Evolutionary conservation across 2,888 invertebrate genomes (phyloP), one percentile per base, ranked within the genome.

Genomic region (Noctua janthina): DNA sequence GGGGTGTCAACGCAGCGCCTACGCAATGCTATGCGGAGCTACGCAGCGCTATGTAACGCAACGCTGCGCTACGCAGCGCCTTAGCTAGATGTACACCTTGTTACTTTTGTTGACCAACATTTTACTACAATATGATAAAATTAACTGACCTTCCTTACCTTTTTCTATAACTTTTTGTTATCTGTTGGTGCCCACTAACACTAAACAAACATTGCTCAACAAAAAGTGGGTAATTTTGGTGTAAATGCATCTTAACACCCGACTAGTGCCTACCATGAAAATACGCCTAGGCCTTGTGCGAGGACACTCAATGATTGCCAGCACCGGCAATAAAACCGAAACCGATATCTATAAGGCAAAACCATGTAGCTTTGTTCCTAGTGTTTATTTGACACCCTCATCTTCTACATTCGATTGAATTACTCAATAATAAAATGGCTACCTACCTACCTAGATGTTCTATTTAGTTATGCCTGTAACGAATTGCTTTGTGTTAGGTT

Each of bases 401-500:
- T 56, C 39, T 15, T 23, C 56, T 39, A 46, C 0, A 56, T 23
- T 39, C 39, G 35, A 49, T 71, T 54, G 39, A 54, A 80, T 56
- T 7, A 66, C 17, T 43, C 17, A 29, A 59, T 75, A 81, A 73
- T 69, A 56, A n/a, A 69, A 49, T 73, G 1, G 8, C 35, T 64
- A 49, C 39, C 39, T 56, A 56, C 39, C 46, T 74, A 76, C 59
- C 49, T 70, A 64, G 54, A 62, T 67, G 39, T 64, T 23, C 74
- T 85, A 68, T 71, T 85, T 86, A 82, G 56, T 76, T 82, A 85
- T 86, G 82, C 76, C 74, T 82, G 73, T 86, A 85, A 86, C 78
- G 78, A 85, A 86, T 78, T 56, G 74, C 78, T 78, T 82, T 82
- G 82, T 86, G 64, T 77, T 68, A 64, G 2, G 49, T 78, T 76